Evolutionary conservation across 2,888 invertebrate genomes (phyloP), one percentile per base, ranked within the genome.

Genomic region (Scaptomyza tumidula): DNA sequence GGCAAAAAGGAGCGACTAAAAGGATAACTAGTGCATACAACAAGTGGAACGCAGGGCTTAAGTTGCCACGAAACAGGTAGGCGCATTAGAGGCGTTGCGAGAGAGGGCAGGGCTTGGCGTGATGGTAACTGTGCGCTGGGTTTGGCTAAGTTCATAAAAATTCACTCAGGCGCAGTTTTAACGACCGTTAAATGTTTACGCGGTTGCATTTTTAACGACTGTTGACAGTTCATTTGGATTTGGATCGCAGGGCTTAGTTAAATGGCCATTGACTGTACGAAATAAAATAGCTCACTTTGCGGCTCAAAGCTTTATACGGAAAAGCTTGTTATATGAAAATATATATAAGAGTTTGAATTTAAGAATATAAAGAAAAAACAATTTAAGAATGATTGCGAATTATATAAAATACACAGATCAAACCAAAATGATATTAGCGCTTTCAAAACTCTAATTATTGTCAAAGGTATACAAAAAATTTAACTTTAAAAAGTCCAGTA

Each of bases 121-220:
- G 52, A 31, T 31, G 14, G 16, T 6, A 9, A 10, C 41, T 62
- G 60, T 35, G 45, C 29, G 62, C 19, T 46, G 43, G 58, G 63
- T 7, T 52, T 7, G 41, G 4, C 31, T 29, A 52, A 62, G 78
- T 78, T 80, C 80, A 82, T 82, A 82, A 82, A 82, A 82, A 82
- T 82, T 82, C 81, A 82, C 81, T 82, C 81, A 79, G 80, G 77
- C 81, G 71, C 80, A 80, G 59, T 68, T 82, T 83, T 79, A 82
- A 83, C 71, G 80, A 68, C 79, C 79, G 83, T 82, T 83, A 82
- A 83, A 82, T 80, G 83, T 83, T 83, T 75, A 82, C 83, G 81
- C 83, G 79, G 80, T 72, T 82, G 80, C 76, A 80, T 80, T 83
- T 83, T 82, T 83, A 80, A 82, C 83, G 78, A 75, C 77, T 78